Evolutionary conservation across 1,140 invertebrate genomes (phyloP).

Genomic region (Atta texana): DNA sequence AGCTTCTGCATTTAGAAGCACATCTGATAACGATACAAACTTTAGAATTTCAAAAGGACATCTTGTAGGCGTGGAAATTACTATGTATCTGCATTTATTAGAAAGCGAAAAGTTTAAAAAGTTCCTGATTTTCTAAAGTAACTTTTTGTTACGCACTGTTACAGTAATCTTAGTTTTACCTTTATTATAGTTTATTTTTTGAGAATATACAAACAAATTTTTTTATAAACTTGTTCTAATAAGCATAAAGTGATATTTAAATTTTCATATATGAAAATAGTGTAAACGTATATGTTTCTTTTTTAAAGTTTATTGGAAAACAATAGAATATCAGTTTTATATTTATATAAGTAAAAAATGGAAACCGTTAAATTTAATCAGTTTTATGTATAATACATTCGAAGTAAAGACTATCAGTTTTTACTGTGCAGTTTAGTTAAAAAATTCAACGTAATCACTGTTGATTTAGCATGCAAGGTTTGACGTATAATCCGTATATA

Average conservation of each 20-base stretch:
- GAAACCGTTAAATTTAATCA: not conserved
- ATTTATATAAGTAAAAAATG: not conserved
- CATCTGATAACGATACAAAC: constrained; percentile 24
- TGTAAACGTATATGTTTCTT: not conserved
- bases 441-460: not conserved
- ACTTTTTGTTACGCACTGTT: not conserved
- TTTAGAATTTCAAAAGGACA: not conserved
- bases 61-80: not conserved
- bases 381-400: not conserved
- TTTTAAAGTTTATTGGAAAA: not conserved
- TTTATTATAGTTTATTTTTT: not conserved
- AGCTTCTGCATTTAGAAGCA: not conserved
- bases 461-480: not conserved
- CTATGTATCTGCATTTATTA: not conserved
- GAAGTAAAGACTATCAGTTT: not conserved
- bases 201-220: not conserved
- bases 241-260: not conserved
- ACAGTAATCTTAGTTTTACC: not conserved
- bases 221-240: not conserved
- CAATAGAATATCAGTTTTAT: not conserved
- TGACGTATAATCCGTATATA: not conserved
- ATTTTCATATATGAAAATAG: not conserved
- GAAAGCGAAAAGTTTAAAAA: not conserved
- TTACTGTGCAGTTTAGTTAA: not conserved
- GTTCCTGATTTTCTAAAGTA: not conserved